Base-by-base conservation (phyloP, 1,140 invertebrate species). In the Pachyrhynchus sulphureomaculatus region DNA sequence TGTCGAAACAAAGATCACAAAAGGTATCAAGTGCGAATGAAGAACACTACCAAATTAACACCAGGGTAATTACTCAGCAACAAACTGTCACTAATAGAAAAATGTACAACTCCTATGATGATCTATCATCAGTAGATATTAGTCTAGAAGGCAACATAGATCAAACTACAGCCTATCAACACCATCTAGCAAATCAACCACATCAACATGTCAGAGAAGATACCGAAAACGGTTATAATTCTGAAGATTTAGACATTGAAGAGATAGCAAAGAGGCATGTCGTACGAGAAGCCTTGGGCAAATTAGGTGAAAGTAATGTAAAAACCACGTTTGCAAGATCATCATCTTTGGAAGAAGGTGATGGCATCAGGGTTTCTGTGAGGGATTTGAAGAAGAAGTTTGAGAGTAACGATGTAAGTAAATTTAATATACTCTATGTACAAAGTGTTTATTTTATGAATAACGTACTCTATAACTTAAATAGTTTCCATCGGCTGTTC, bases 361-460 rank as follows among this genome's bases (percentile, higher is more conserved):
- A 64, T 39, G 62, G 39, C 33, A 57, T 61, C 17, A 57, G 36
- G 23, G 44, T 68, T 18, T 68, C 66, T 12, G 69, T 71, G 8
- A 62, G 65, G 34, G 68, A 71, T 58, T 63, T 71, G 48, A 69
- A 49, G 54, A 71, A 66, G 51, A 65, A 65, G 42, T 71, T 71
- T 37, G 69, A 71, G 54, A 68, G 48, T 20, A 53, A 47, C 13
- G 65, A 71, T 44, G 69, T 71, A 63, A 58, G 61, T 69, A 61
- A 41, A 17, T 42, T 5, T n/a, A n/a, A n/a, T n/a, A n/a, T n/a
- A n/a, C n/a, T n/a, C n/a, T n/a, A n/a, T n/a, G n/a, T n/a, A n/a
- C n/a, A n/a, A n/a, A n/a, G n/a, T n/a, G n/a, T n/a, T n/a, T n/a
- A n/a, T n/a, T n/a, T n/a, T n/a, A n/a, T n/a, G n/a, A n/a, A n/a